Evolutionary conservation across 2,113 vertebrate species (phyloP).

Genomic region (Meles meles): DNA sequence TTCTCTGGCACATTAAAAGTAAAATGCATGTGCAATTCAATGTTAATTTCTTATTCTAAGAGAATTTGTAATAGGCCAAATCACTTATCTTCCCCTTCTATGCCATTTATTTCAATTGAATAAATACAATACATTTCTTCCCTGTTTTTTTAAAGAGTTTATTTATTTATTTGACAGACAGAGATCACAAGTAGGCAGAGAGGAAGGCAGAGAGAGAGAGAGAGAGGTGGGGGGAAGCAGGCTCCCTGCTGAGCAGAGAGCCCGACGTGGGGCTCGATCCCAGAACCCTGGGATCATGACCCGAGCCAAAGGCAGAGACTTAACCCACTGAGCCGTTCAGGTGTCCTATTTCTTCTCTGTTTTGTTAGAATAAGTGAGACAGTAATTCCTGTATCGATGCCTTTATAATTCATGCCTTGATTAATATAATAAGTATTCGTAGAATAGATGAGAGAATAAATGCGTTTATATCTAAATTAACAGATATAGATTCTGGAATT

Average conservation of each 20-base stretch:
- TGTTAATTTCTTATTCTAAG: conserved; percentile 46
- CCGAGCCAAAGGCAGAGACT: too few species aligned
- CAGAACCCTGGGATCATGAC: too few species aligned
- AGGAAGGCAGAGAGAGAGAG: too few species aligned
- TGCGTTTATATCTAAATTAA: background rate
- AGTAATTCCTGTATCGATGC: background rate
- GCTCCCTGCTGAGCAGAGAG: too few species aligned
- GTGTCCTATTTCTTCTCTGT: background rate
- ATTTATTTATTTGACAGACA: too few species aligned
- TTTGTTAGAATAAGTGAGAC: conserved; percentile 23
- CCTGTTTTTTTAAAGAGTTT: too few species aligned
- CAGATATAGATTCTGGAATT: background rate
- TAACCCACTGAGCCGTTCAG: too few species aligned
- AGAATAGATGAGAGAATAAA: conserved; percentile 1
- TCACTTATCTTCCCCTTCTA: conserved; percentile 14
- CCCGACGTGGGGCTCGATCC: fast-evolving
- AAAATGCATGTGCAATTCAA: conserved; percentile 40
- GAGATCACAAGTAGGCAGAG: too few species aligned
- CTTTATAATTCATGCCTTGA: background rate
- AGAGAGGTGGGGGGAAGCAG: too few species aligned
- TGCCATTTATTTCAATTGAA: conserved; percentile 53
- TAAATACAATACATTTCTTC: conserved; percentile 47
- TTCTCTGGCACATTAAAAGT: conserved; percentile 41
- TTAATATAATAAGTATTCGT: background rate
- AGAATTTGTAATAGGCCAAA: conserved; percentile 35